Evolutionary conservation across 2,888 invertebrate species (phyloP).

Genomic region (Pristionchus arcanus): DNA sequence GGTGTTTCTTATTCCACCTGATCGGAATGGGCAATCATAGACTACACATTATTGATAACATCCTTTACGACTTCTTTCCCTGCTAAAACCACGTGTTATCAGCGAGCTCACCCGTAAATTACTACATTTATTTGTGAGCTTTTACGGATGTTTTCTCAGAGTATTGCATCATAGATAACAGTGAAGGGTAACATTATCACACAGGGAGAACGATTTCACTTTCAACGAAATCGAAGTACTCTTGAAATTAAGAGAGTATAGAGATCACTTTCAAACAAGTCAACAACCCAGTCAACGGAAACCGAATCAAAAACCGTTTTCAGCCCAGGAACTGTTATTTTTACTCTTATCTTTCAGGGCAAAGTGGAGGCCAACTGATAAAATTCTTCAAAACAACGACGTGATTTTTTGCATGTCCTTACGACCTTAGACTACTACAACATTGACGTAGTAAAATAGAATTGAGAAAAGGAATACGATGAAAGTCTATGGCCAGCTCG

Average conservation of each 20-base stretch:
- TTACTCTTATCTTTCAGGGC: neutral
- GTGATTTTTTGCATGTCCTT: neutral
- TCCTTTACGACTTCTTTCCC: neutral
- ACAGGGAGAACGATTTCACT: neutral
- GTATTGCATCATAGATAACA: neutral
- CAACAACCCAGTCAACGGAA: neutral
- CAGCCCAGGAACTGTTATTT: neutral
- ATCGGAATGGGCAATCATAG: neutral
- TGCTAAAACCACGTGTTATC: constrained; percentile 8
- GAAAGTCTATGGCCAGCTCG: neutral
- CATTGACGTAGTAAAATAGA: neutral
- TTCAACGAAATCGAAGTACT: constrained; percentile 11
- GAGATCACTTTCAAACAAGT: neutral
- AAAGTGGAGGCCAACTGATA: neutral
- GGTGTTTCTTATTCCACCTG: constrained; percentile 32
- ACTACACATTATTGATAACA: constrained; percentile 10
- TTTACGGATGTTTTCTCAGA: constrained; percentile 2
- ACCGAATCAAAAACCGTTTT: neutral
- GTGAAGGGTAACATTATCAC: neutral
- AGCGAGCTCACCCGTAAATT: neutral
- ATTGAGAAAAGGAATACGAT: neutral
- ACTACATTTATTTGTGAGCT: neutral
- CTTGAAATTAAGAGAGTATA: neutral
- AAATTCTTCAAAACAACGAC: neutral
- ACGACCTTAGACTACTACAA: neutral